A percentile compares a stretch with the other conserved stretches of the same genome.
Conservation (phyloP, 2,888 invertebrate genomes). For the Eupithecia vulgata region DNA sequence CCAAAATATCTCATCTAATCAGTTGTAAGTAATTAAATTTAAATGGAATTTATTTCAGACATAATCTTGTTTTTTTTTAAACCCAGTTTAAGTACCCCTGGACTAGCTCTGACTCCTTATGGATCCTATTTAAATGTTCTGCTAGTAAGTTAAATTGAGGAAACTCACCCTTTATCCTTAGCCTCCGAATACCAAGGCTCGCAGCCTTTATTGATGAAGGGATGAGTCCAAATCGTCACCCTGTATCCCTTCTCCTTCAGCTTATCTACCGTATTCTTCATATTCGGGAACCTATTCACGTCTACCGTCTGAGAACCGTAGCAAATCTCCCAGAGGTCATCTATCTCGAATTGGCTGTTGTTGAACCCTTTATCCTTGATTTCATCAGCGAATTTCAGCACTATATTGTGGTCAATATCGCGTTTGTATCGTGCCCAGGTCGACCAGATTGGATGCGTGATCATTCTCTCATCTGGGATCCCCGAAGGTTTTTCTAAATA, state of each 20-base stretch:
- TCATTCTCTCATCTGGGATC: conserved; percentile 82
- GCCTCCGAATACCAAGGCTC: conserved; percentile 79
- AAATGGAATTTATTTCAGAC: too few species aligned
- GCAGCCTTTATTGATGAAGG: conserved; percentile 85
- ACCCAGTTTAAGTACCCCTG: background rate
- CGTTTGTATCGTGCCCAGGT: conserved; percentile 86
- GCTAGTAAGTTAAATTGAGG: background rate
- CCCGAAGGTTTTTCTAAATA: conserved; percentile 84
- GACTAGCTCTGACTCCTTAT: background rate
- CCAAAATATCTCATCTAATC: background rate
- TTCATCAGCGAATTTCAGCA: conserved; percentile 79
- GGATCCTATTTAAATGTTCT: background rate
- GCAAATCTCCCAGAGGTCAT: conserved; percentile 86
- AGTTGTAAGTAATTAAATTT: too few species aligned
- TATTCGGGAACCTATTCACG: conserved; percentile 80
- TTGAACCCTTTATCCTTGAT: conserved; percentile 78
- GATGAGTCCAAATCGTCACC: conserved; percentile 86
- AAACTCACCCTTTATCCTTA: conserved; percentile 71
- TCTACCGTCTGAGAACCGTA: conserved; percentile 85
- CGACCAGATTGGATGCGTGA: conserved; percentile 86
- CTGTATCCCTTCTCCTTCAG: conserved; percentile 78
- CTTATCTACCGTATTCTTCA: conserved; percentile 73
- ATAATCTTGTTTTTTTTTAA: too few species aligned
- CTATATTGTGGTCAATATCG: conserved; percentile 77
- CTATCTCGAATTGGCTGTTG: conserved; percentile 85